phyloP scores from a whole-genome alignment of 2,113 vertebrate species.

The Cephalopterus ornatus region DNA sequence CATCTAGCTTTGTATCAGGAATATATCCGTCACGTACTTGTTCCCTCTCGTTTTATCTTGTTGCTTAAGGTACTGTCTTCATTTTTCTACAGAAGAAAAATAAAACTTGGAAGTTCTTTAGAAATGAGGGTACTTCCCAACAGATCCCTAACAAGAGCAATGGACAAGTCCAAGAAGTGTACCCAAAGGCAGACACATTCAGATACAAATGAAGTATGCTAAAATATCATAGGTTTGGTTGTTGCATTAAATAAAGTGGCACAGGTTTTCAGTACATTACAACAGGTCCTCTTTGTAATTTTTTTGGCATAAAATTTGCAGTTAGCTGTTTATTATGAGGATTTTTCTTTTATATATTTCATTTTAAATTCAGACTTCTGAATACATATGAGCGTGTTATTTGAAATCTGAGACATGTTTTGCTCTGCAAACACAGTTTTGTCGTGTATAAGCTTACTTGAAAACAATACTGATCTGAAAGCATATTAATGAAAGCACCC shows the following conservation, averaged over 20 bases:
- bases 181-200: neutral
- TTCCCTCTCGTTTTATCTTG: neutral
- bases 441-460: neutral
- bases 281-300: neutral
- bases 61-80: neutral
- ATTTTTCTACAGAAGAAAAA: neutral
- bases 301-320: neutral
- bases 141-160: neutral
- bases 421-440: neutral
- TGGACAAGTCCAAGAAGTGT: neutral
- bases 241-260: neutral
- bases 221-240: rapidly evolving
- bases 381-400: neutral
- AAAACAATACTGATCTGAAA: neutral
- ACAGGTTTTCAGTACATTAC: neutral
- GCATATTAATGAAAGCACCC: neutral
- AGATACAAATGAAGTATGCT: neutral
- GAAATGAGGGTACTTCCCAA: neutral
- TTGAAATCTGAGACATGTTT: neutral
- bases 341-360: neutral
- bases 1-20: neutral
- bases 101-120: neutral
- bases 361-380: neutral
- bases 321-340: neutral
- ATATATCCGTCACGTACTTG: neutral